Evolutionary conservation across 64 coral and sea anemone genomes (phyloP), one percentile per base, ranked within the genome.

Genomic region (Pocillopora verrucosa): DNA sequence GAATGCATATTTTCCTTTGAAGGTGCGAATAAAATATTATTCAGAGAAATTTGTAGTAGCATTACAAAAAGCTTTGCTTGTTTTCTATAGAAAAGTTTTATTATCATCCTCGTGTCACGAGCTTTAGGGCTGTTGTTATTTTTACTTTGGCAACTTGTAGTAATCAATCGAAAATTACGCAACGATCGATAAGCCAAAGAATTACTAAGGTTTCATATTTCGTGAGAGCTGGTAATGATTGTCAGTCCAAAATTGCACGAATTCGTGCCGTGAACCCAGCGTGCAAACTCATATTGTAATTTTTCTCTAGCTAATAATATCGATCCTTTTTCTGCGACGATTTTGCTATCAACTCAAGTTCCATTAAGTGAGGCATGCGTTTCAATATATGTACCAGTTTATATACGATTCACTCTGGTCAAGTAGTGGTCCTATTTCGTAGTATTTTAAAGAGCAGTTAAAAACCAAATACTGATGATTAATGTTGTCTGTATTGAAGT

Each of bases 401-500:
- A 85, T 35, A 83, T 85, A 72, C 57, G 82, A 30, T 17, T 38
- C 64, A 72, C 82, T 56, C 16, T 41, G 25, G 22, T 85, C 65
- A 30, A 72, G 65, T 69, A 65, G 20, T n/a, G n/a, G 13, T 4
- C 16, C n/a, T 10, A 68, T 19, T 16, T 22, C 20, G 13, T 4
- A 85, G 63, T 72, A 85, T 58, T 85, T 67, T 85, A 13, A 72
- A 72, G 64, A 72, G 45, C 82, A 70, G 19, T 57, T 38, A 26
- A 13, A 12, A 38, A 70, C 12, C 82, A 65, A 65, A 85, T 85
- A 85, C 82, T 24, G 11, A 72, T 70, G 26, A 83, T 83, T 65
- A 67, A 67, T 13, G 38, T 17, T 83, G 61, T 72, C 72, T 72
- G 65, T 9, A 1, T 22, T n/a, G 13, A 19, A 56, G 77, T n/a